Evolutionary conservation across 2,113 vertebrate genomes (phyloP), one percentile per base, ranked within the genome.

Genomic region (Carassius gibelio): DNA sequence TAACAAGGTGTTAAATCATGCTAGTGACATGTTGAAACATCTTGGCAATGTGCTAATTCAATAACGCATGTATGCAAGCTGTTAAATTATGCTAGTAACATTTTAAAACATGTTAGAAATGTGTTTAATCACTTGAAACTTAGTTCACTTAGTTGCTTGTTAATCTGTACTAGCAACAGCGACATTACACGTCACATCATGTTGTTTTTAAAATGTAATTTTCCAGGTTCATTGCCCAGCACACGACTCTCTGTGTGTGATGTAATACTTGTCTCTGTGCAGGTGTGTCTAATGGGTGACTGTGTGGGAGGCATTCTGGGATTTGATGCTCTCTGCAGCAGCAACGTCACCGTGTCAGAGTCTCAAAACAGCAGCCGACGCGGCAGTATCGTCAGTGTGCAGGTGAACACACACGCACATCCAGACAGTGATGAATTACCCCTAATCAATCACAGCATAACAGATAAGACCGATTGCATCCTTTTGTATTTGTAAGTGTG

Each of bases 201-300:
- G 30, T 57, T 57, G 55, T 57, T 15, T 68, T 17, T 34, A 68
- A 36, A 68, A 8, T 0, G 26, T 8, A 0, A 36, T 69, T 69
- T 19, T 8, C 50, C 13, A 3, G 19, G 10, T n/a, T 23, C 8
- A 7, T 23, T 75, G 71, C 45, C 42, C 72, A 15, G 48, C 11
- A 3, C 42, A 48, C 59, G 17, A 38, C 52, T 17, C 9, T 9
- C 15, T 68, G 5, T 69, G 3, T 38, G 26, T 75, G 4, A 10
- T 88, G 84, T 34, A 69, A 75, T 79, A 80, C 72, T 23, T 38
- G n/a, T 85, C 10, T 59, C 52, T 42, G 77, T 57, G 36, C 62
- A 99, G 98, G 97, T 99, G 83, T 99, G 97, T 88, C 93, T 99
- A 61, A 97, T 99, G 0, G 98, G 98, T 9, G 98, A 99, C 94